Evolutionary conservation across 2,113 vertebrate species (phyloP).

Genomic region (Oncorhynchus masou): DNA sequence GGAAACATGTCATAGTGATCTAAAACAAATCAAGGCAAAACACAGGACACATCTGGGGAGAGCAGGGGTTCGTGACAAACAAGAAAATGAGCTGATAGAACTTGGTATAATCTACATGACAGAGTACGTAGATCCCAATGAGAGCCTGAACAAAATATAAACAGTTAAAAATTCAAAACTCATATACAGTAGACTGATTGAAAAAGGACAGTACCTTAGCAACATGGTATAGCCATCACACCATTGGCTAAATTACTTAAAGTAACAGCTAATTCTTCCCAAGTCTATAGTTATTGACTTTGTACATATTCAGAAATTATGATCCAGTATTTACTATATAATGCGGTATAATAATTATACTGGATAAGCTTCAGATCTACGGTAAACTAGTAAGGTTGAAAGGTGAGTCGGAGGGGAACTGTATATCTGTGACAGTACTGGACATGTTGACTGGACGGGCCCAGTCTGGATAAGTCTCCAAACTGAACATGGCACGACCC

Average conservation of each 20-base stretch:
- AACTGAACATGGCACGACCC: constrained; percentile 86
- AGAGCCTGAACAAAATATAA: too few relatives aligned
- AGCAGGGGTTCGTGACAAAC: neutral
- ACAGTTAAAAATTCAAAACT: neutral
- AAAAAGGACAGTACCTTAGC: neutral
- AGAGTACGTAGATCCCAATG: neutral
- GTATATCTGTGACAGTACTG: constrained; percentile 40
- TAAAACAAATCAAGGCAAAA: neutral
- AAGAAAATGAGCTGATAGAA: neutral
- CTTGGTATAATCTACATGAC: neutral
- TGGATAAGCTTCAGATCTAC: neutral
- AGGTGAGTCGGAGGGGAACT: constrained; percentile 61
- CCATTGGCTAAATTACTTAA: neutral
- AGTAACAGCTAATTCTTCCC: neutral
- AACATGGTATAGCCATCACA: neutral
- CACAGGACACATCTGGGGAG: neutral
- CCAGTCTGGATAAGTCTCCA: constrained; percentile 88
- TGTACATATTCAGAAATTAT: neutral
- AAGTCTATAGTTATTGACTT: neutral
- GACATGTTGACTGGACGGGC: constrained; percentile 76
- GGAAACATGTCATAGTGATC: neutral
- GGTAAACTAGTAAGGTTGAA: constrained; percentile 63
- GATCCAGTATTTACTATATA: neutral
- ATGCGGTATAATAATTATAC: neutral
- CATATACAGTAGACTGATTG: neutral